phyloP scores from a whole-genome alignment of 2,797 vertebrate species.

The Platalea minor region DNA sequence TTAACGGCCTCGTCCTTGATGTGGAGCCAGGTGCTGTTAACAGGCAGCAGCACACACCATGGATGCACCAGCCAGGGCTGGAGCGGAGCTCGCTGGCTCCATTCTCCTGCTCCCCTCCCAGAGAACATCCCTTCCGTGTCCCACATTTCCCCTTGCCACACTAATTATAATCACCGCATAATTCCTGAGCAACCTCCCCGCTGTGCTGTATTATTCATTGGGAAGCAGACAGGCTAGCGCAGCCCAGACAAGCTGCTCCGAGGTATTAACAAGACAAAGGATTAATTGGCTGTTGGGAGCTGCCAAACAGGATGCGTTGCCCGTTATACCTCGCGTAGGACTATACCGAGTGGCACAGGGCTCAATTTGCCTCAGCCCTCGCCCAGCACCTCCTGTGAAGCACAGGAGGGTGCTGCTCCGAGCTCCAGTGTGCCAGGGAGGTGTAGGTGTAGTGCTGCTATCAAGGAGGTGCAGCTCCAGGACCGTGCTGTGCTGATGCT shows the following conservation, averaged over 20 bases:
- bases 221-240: not conserved
- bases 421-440: rapidly evolving
- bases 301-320: not conserved
- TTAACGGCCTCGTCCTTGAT: not conserved
- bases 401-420: not conserved
- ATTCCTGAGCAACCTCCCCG: not conserved
- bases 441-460: not conserved
- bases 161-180: not conserved
- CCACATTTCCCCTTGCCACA: not conserved
- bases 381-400: not conserved
- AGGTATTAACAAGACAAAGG: not conserved
- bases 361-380: not conserved
- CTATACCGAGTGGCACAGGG: rapidly evolving
- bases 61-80: not conserved
- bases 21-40: not conserved
- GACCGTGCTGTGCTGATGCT: not conserved
- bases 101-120: not conserved
- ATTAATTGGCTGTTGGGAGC: not conserved
- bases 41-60: rapidly evolving
- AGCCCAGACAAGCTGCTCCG: not conserved
- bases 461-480: not conserved
- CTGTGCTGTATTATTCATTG: not conserved
- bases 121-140: not conserved
- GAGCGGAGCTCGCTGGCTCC: not conserved
- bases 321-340: not conserved